Evolutionary conservation across 2,113 vertebrate genomes (phyloP).

Genomic region (Mobula hypostoma): DNA sequence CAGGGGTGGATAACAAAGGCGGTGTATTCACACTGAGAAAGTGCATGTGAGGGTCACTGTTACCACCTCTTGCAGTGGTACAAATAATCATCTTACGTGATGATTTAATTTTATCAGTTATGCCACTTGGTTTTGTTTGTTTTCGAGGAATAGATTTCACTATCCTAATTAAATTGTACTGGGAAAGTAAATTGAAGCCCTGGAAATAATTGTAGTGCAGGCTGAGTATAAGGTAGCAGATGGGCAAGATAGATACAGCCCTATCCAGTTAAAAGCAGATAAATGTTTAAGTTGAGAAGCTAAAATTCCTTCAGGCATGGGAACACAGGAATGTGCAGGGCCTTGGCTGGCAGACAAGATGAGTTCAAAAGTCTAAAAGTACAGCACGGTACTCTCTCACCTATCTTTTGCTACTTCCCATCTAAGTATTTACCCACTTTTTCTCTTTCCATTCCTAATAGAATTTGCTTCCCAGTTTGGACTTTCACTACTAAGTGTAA

Average conservation of each 20-base stretch:
- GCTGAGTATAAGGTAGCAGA: neutral
- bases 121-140: too few relatives aligned
- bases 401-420: neutral
- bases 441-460: neutral
- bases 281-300: neutral
- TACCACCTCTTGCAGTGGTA: too few relatives aligned
- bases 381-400: neutral
- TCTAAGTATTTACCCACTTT: neutral
- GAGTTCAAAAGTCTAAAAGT: neutral
- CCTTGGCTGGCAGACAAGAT: neutral
- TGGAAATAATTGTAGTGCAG: too few relatives aligned
- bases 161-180: too few relatives aligned
- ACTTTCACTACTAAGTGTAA: neutral
- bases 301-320: neutral
- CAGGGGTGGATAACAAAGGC: neutral
- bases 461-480: neutral
- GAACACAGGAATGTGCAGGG: neutral
- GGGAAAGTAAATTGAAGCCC: too few relatives aligned
- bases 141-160: too few relatives aligned
- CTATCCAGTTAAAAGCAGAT: neutral
- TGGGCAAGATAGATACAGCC: neutral
- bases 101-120: too few relatives aligned
- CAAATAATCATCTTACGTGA: too few relatives aligned
- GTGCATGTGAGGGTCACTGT: too few relatives aligned
- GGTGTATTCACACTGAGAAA: too few relatives aligned